Percentiles rank a stretch among this genome's conserved stretches.
phyloP scores from a whole-genome alignment of 2,797 vertebrate genomes.

The Taenioides sp. region DNA sequence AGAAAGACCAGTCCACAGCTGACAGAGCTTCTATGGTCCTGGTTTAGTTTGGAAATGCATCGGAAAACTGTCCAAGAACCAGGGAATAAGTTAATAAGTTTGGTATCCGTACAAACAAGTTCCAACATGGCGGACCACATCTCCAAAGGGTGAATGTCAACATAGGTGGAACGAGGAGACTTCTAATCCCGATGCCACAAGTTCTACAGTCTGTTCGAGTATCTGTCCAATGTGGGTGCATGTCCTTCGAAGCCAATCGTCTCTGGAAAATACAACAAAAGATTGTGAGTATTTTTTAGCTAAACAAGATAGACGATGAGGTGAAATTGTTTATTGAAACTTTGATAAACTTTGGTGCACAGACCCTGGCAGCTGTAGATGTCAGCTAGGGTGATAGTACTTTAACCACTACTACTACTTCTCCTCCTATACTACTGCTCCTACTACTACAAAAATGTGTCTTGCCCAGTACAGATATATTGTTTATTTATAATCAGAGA shows the following conservation, averaged over 20 bases:
- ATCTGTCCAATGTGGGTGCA: not conserved
- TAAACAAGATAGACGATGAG: not conserved
- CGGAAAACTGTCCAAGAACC: constrained; percentile 25
- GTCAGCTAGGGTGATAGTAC: too few species aligned
- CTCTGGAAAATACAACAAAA: not conserved
- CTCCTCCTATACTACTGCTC: too few species aligned
- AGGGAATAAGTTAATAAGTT: constrained; percentile 12
- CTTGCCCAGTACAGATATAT: too few species aligned
- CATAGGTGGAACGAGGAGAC: constrained; percentile 5
- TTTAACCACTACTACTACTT: too few species aligned
- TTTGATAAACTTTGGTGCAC: too few species aligned
- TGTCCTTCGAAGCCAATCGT: not conserved
- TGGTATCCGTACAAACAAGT: constrained; percentile 25
- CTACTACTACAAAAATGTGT: too few species aligned
- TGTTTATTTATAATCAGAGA: too few species aligned
- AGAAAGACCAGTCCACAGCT: not conserved
- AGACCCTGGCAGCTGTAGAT: too few species aligned
- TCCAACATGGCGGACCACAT: constrained; percentile 51
- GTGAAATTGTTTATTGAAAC: not conserved
- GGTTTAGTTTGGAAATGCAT: not conserved
- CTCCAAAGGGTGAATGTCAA: constrained; percentile 18
- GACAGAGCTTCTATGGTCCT: too few species aligned
- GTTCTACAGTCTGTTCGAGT: not conserved
- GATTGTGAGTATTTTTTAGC: not conserved
- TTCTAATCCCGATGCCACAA: not conserved